These are phyloP conservation scores for Vollenhovia emeryi DNA, from an alignment of 1,140 invertebrate species.

Conservation along the genomic window DNA sequence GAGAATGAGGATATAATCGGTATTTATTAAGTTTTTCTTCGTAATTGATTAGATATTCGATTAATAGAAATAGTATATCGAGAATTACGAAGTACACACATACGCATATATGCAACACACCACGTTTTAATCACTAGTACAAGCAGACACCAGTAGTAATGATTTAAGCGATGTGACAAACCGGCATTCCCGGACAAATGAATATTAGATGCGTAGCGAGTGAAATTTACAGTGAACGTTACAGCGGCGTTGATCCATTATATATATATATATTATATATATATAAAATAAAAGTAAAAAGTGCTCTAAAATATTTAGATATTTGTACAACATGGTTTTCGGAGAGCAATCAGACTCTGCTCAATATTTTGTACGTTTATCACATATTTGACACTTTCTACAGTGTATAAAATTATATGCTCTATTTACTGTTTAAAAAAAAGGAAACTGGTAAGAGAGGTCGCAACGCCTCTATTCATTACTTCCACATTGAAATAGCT, in stretches of 20 bases:
- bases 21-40: constrained; percentile 49
- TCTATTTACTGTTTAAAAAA: not conserved
- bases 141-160: constrained; percentile 20
- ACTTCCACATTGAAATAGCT: not conserved
- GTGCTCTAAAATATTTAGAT: constrained; percentile 30
- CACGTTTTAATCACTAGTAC: constrained; percentile 21
- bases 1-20: constrained; percentile 9
- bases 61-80: constrained; percentile 19
- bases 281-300: not conserved
- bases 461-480: not conserved
- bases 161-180: constrained; percentile 26
- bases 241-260: not conserved
- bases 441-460: not conserved
- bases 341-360: not conserved
- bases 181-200: constrained; percentile 5
- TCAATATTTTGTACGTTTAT: constrained; percentile 5
- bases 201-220: constrained; percentile 20
- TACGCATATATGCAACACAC: not conserved
- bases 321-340: constrained; percentile 40
- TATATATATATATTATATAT: not conserved
- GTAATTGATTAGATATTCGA: constrained; percentile 23
- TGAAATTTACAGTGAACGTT: constrained; percentile 22
- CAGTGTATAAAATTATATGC: constrained; percentile 15
- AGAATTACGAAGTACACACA: constrained; percentile 27
- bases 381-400: constrained; percentile 7